phyloP scores from a whole-genome alignment of 2,797 vertebrate species.

The Halcyon badia region DNA sequence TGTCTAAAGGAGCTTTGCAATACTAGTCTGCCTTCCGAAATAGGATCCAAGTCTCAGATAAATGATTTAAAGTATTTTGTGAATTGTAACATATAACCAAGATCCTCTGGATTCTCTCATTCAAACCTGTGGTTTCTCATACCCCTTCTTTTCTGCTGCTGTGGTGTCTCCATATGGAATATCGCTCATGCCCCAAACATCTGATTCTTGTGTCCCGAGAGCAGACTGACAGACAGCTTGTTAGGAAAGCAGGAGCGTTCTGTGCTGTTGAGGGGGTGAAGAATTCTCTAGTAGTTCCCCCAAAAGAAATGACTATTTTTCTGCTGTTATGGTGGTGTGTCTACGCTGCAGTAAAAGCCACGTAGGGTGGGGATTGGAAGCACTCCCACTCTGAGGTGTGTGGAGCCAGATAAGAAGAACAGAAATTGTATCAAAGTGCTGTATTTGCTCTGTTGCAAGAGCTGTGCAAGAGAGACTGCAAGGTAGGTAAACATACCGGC shows the following conservation, averaged over 20 bases:
- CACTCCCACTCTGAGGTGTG: neutral
- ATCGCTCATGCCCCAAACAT: neutral
- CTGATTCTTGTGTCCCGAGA: neutral
- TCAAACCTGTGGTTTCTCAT: neutral
- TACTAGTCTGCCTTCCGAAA: conserved; percentile 5
- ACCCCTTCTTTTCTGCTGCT: neutral
- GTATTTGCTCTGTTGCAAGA: neutral
- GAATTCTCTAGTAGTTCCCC: neutral
- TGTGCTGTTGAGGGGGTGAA: neutral
- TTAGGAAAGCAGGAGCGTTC: neutral
- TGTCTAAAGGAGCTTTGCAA: conserved; percentile 30
- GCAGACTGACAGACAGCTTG: neutral
- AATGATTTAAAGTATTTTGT: conserved; percentile 40
- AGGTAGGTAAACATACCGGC: neutral
- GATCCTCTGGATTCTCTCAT: neutral
- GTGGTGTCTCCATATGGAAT: neutral
- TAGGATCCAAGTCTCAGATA: conserved; percentile 11
- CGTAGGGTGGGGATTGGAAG: neutral
- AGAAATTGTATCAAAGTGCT: neutral
- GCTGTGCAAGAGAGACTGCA: neutral
- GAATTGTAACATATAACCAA: neutral
- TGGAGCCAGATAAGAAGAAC: neutral
- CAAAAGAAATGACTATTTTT: neutral
- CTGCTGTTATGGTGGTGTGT: neutral
- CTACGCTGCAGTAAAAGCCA: neutral